Base-by-base conservation (phyloP, 2,888 invertebrate species). In the Keiferia lycopersicella region DNA sequence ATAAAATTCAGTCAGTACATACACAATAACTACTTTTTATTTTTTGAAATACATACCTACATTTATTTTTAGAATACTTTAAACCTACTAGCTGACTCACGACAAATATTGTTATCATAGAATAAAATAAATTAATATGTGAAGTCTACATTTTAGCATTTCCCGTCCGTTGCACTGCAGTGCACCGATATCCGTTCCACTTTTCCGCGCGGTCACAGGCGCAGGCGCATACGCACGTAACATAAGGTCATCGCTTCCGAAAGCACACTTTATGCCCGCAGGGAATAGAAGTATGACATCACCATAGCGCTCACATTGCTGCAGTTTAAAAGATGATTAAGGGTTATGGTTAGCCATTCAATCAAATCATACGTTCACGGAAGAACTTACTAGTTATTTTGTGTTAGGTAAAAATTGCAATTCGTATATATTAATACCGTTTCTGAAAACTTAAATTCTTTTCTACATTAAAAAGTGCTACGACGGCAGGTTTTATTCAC, bases 171-270 rank as follows among this genome's bases (percentile, higher is more conserved):
- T 69, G 79, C 79, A 70, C 73, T 77, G 80, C 79, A 4, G 10
- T 34, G 34, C 34, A 78, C 75, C 80, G 76, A 86, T 86, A 87
- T 89, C 88, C 89, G 90, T 87, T 88, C 87, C 81, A 88, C 86
- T 88, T 89, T 84, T 84, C 80, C 80, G 78, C 75, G 76, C 22
- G 51, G 51, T 22, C 22, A 79, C 75, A 74, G 71, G 64, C 64
- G 61, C 67, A 58, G 68, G 68, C 72, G 66, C 75, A 69, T 68
- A 56, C 30, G 67, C 69, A 67, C 69, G 66, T 67, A 66, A 66
- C 66, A 53, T 69, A 64, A 64, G 66, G 68, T 66, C 65, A 67
- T 58, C 60, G 74, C 73, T 73, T 75, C 68, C 75, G 65, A 74
- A 74, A 69, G 22, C 56, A 56, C 22, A 51, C 20, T 61, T 61